These are phyloP conservation scores for Eristalinus sepulchralis DNA, from an alignment of 2,888 invertebrate species.

Conservation along the genomic window DNA sequence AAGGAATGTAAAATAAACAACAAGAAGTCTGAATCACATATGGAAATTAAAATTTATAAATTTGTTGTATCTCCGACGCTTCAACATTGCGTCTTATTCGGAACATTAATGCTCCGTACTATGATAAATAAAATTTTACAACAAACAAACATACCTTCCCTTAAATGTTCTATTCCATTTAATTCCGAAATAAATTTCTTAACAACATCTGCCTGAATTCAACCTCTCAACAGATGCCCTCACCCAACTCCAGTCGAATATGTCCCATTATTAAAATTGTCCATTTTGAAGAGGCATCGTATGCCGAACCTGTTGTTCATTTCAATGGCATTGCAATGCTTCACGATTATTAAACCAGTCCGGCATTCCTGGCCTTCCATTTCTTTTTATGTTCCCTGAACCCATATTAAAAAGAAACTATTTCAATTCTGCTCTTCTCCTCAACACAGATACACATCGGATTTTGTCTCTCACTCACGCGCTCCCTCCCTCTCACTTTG, in stretches of 20 bases:
- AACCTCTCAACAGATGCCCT: neutral
- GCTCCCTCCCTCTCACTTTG: conserved; percentile 19
- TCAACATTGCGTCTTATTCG: too few relatives aligned
- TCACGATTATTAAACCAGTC: neutral
- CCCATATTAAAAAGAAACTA: conserved; percentile 29
- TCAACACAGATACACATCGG: neutral
- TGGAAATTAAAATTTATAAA: too few relatives aligned
- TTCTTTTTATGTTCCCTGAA: neutral
- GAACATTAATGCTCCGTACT: too few relatives aligned
- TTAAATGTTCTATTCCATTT: too few relatives aligned
- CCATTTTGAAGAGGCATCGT: conserved; percentile 6
- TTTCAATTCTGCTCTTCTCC: conserved; percentile 20
- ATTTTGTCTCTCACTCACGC: neutral
- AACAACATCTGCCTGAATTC: neutral
- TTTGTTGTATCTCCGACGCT: too few relatives aligned
- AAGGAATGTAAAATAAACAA: too few relatives aligned
- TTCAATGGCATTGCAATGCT: conserved; percentile 7
- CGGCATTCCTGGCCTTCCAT: neutral
- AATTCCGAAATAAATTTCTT: too few relatives aligned
- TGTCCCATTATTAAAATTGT: neutral
- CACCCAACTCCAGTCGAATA: neutral
- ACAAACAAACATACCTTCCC: too few relatives aligned
- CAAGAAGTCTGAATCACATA: too few relatives aligned
- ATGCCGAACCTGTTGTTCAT: neutral
- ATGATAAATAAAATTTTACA: too few relatives aligned